Conservation (phyloP, 2,113 vertebrate genomes). For the Oryctolagus cuniculus region DNA sequence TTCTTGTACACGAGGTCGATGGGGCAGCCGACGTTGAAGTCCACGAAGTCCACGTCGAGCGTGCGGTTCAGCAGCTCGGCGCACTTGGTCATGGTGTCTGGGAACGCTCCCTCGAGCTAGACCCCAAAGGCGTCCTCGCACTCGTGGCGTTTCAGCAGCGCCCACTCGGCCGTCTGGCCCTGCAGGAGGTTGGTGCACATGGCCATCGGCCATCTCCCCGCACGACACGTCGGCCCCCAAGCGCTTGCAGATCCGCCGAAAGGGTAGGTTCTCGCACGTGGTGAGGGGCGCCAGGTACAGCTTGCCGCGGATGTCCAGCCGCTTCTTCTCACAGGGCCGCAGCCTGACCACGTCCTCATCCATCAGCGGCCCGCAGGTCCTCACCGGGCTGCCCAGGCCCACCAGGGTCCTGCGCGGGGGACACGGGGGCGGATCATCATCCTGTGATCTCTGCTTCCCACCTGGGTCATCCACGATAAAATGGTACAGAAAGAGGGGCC, state of each 20-base stretch:
- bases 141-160: too few species aligned
- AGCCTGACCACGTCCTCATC: constrained; percentile 93
- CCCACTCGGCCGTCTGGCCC: constrained; percentile 96
- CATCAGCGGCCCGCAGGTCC: constrained; percentile 90
- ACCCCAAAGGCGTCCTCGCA: constrained; percentile 96
- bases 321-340: constrained; percentile 92
- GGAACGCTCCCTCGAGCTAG: constrained; percentile 97
- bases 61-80: constrained; percentile 96
- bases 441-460: too few species aligned
- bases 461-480: too few species aligned
- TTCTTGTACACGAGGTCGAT: constrained; percentile 98
- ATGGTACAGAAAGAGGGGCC: too few species aligned
- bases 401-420: too few species aligned
- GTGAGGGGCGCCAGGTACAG: constrained; percentile 97
- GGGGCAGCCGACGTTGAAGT: constrained; percentile 97
- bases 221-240: constrained; percentile 96
- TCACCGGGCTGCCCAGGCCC: constrained; percentile 45
- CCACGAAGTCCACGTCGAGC: constrained; percentile 95
- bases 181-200: constrained; percentile 97
- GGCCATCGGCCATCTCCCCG: constrained; percentile 99
- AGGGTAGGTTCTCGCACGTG: constrained; percentile 98
- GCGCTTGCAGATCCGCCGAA: constrained; percentile 95
- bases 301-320: constrained; percentile 95
- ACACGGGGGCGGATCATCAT: too few species aligned
- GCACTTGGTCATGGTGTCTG: constrained; percentile 97